Percentiles rank a stretch among this genome's conserved stretches.
Conservation (phyloP, 1,140 invertebrate genomes). For the Pachyrhynchus sulphureomaculatus region DNA sequence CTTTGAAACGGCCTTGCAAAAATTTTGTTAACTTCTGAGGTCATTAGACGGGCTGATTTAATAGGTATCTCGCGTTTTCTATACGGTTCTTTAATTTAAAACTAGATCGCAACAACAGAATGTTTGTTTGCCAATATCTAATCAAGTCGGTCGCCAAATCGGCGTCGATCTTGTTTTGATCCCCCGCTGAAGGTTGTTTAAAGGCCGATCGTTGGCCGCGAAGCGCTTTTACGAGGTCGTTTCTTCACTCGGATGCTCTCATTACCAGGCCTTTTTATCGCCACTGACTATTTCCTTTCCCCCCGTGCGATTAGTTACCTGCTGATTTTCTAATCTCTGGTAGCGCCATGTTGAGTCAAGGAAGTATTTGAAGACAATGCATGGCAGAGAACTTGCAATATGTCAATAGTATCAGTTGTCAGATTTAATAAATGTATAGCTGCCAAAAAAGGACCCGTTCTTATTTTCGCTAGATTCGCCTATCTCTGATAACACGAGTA, state of each 20-base stretch:
- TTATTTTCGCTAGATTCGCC: not conserved
- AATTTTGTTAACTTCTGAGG: too few relatives aligned
- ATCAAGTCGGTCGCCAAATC: constrained; percentile 23
- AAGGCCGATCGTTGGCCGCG: constrained; percentile 48
- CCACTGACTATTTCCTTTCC: constrained; percentile 3
- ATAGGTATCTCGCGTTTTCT: too few relatives aligned
- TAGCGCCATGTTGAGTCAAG: constrained; percentile 24
- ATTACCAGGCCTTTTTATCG: constrained; percentile 21
- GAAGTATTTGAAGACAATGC: constrained; percentile 9
- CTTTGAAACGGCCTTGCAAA: too few relatives aligned
- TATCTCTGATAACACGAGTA: too few relatives aligned
- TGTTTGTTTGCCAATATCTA: constrained; percentile 1
- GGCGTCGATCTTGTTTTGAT: constrained; percentile 19
- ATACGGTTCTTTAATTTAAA: too few relatives aligned
- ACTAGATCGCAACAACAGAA: not conserved
- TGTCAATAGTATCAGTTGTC: not conserved
- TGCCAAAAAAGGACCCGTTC: not conserved
- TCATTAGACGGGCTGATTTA: too few relatives aligned
- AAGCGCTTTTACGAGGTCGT: constrained; percentile 38
- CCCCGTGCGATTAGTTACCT: constrained; percentile 11
- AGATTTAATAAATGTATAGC: not conserved
- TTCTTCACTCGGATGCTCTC: constrained; percentile 34
- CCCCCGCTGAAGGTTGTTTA: constrained; percentile 48
- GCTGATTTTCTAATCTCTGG: constrained; percentile 17
- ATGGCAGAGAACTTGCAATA: too few relatives aligned